phyloP scores from a whole-genome alignment of 2,113 vertebrate genomes.

The Nibea coibor region DNA sequence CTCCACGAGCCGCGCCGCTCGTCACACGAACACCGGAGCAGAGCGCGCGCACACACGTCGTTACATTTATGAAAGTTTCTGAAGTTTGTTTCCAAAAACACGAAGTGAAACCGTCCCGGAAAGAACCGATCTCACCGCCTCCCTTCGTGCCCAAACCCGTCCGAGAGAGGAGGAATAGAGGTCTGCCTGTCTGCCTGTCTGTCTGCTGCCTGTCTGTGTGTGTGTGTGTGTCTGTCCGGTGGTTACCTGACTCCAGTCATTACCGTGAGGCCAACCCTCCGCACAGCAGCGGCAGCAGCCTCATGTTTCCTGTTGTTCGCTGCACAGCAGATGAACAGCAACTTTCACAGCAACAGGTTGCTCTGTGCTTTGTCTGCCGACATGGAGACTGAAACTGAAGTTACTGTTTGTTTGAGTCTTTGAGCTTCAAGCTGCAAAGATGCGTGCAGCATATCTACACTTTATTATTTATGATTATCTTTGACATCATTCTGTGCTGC shows the following conservation, averaged over 20 bases:
- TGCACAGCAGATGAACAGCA: conserved; percentile 16
- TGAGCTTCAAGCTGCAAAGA: neutral
- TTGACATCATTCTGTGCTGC: neutral
- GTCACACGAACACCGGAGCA: conserved; percentile 24
- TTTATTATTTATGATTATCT: neutral
- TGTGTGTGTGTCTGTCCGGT: neutral
- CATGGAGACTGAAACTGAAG: neutral
- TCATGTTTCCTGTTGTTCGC: conserved; percentile 73
- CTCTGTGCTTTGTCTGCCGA: neutral
- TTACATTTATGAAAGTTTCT: conserved; percentile 2
- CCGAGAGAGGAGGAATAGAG: conserved; percentile 19
- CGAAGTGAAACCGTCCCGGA: neutral
- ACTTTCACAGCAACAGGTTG: conserved; percentile 39
- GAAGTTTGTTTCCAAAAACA: conserved; percentile 16
- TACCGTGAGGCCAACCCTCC: conserved; percentile 64
- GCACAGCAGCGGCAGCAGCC: conserved; percentile 35
- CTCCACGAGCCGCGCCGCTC: neutral
- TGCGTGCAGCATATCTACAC: neutral
- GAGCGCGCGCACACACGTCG: neutral
- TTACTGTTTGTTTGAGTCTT: neutral
- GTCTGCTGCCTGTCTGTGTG: no score
- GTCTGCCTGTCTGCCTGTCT: neutral
- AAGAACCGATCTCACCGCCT: conserved; percentile 6
- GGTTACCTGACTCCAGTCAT: conserved; percentile 79
- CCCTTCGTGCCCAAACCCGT: conserved; percentile 22